phyloP scores from a whole-genome alignment of 2,888 invertebrate genomes.

The Zelleria hepariella region DNA sequence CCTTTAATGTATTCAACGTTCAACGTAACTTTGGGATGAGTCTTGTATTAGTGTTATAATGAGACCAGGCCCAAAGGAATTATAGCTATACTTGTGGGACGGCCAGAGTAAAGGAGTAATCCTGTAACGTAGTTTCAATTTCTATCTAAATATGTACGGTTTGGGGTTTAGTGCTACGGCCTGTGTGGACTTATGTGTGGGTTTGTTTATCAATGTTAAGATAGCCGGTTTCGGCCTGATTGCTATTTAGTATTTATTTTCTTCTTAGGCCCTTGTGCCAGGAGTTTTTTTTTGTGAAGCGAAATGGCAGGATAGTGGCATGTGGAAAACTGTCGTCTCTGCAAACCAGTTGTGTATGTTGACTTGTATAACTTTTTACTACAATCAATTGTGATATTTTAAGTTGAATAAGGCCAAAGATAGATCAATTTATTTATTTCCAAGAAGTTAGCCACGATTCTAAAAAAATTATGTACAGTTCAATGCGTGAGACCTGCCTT shows the following conservation, averaged over 20 bases:
- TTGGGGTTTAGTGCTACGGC: conserved; percentile 14
- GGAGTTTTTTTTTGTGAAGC: too few species aligned
- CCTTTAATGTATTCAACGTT: conserved; percentile 73
- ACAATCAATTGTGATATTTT: too few species aligned
- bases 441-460: too few species aligned
- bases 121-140: conserved; percentile 62
- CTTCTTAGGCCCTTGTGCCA: neutral
- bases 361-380: too few species aligned
- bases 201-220: neutral
- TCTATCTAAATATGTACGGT: conserved; percentile 44
- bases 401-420: too few species aligned
- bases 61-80: conserved; percentile 70
- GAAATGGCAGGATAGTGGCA: too few species aligned
- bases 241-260: neutral
- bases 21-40: conserved; percentile 72
- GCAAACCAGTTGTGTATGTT: too few species aligned
- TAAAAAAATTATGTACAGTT: too few species aligned
- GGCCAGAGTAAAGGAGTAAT: conserved; percentile 54
- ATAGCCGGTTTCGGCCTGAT: neutral
- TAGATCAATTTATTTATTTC: too few species aligned
- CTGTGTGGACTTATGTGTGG: neutral
- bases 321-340: too few species aligned
- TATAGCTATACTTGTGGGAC: conserved; percentile 63
- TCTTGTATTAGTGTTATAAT: conserved; percentile 73
- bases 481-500: too few species aligned